Conservation (phyloP, 1,140 invertebrate genomes). For the Sycophaga agraensis region DNA sequence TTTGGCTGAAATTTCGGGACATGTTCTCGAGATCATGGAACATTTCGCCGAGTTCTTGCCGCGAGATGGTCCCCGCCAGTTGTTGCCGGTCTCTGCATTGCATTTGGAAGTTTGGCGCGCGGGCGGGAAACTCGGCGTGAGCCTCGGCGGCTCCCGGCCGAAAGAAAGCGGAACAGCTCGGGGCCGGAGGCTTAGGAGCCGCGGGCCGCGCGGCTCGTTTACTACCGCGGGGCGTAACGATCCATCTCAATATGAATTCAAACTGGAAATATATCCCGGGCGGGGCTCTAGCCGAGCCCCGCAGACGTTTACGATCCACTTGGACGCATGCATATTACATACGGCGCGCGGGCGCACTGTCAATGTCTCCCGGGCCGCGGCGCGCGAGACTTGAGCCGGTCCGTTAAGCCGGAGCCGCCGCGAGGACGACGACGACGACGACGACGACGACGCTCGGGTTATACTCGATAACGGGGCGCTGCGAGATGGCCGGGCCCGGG, state of each 20-base stretch:
- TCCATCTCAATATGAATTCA: not conserved
- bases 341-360: not conserved
- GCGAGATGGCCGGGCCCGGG: constrained; percentile 36
- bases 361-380: not conserved
- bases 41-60: too few relatives aligned
- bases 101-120: too few relatives aligned
- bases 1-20: too few relatives aligned
- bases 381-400: not conserved
- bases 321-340: constrained; percentile 1
- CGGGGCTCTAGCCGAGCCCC: not conserved
- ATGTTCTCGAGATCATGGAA: too few relatives aligned
- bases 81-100: too few relatives aligned
- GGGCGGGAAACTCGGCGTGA: too few relatives aligned
- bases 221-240: too few relatives aligned
- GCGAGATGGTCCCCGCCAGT: too few relatives aligned
- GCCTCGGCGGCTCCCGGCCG: too few relatives aligned
- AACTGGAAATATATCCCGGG: not conserved
- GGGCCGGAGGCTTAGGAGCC: too few relatives aligned
- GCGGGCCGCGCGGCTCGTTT: too few relatives aligned
- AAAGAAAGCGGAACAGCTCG: too few relatives aligned
- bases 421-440: not conserved
- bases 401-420: constrained; percentile 1
- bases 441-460: not conserved
- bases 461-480: constrained; percentile 6
- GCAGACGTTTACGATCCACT: constrained; percentile 11